A percentile compares a stretch with the other conserved stretches of the same genome.
These are phyloP conservation scores for Saguinus midas DNA, from an alignment of 2,113 vertebrate species.

Conservation along the genomic window DNA sequence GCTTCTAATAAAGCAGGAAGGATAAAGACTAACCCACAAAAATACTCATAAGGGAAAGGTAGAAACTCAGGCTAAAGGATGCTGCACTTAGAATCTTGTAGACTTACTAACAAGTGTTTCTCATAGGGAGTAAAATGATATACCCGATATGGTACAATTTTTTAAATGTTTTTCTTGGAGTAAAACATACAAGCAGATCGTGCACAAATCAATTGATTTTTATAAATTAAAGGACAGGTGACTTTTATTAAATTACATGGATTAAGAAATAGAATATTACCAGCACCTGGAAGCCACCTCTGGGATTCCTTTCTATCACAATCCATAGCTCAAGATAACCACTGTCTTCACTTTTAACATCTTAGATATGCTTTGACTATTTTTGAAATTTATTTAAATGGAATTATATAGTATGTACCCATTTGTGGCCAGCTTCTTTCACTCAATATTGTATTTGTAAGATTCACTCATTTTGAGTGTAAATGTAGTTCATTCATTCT, in stretches of 20 bases:
- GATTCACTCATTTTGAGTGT: not conserved
- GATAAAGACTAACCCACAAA: not conserved
- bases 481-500: not conserved
- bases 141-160: not conserved
- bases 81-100: not conserved
- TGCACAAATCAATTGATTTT: not conserved
- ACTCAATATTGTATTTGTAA: not conserved
- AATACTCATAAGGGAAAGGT: not conserved
- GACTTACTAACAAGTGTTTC: not conserved
- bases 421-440: not conserved
- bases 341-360: not conserved
- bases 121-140: not conserved
- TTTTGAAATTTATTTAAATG: not conserved
- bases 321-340: not conserved
- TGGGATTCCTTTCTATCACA: not conserved
- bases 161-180: not conserved
- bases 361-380: not conserved
- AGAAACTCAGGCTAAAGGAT: not conserved
- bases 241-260: conserved; percentile 25
- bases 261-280: not conserved
- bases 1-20: not conserved
- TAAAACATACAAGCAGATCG: not conserved
- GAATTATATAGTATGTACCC: not conserved
- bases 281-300: not conserved
- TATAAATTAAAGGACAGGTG: not conserved